A percentile compares a stretch with the other conserved stretches of the same genome.
These are phyloP conservation scores for Ommatoiulus sabulosus DNA, from an alignment of 2,888 invertebrate genomes.

Conservation along the genomic window DNA sequence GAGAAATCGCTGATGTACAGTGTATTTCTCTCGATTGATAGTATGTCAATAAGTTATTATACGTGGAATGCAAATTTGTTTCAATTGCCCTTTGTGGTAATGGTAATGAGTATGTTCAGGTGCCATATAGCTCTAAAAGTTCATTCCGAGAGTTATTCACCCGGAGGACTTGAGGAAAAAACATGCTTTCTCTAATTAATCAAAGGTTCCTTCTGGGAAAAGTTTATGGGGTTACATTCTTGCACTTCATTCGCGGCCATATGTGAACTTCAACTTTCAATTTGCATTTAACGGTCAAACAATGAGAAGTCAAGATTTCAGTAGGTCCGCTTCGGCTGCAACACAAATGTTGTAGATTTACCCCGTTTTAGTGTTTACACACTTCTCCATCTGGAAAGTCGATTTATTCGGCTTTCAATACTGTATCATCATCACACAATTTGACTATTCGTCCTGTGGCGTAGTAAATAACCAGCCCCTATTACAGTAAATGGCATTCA, in stretches of 20 bases:
- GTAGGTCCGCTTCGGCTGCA: no score
- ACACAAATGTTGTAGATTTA: no score
- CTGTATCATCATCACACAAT: no score
- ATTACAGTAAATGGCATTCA: no score
- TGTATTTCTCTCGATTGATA: background rate
- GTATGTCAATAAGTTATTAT: background rate
- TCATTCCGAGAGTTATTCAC: background rate
- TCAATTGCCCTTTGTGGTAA: background rate
- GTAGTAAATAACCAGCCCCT: no score
- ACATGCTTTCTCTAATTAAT: conserved; percentile 24
- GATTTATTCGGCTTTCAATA: no score
- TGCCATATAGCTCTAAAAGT: background rate
- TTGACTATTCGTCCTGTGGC: no score
- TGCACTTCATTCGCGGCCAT: background rate
- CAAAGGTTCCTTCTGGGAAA: background rate
- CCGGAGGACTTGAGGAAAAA: background rate
- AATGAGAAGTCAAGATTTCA: background rate
- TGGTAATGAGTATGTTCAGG: background rate
- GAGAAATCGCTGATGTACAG: background rate
- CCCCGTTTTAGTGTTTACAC: no score
- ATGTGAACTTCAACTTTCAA: background rate
- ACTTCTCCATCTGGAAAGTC: no score
- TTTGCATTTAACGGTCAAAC: background rate
- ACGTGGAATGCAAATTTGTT: background rate
- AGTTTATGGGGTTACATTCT: conserved; percentile 36